Evolutionary conservation across 2,797 vertebrate species (phyloP).

Genomic region (Buceros bicornis): DNA sequence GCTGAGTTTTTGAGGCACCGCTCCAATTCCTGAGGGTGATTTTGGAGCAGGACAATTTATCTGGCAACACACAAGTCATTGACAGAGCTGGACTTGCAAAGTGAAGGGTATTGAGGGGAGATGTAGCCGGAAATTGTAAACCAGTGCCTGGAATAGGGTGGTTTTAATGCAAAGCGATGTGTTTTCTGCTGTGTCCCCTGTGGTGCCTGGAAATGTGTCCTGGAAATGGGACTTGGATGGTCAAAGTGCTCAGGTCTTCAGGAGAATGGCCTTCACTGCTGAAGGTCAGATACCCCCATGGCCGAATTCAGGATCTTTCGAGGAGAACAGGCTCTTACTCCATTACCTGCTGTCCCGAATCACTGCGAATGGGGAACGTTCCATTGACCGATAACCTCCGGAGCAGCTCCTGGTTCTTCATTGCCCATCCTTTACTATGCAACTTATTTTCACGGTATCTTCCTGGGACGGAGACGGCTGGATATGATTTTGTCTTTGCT

Average conservation of each 20-base stretch:
- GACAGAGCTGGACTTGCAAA: neutral
- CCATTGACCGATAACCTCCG: fast-evolving
- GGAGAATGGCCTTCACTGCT: neutral
- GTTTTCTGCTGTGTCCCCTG: neutral
- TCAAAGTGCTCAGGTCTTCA: neutral
- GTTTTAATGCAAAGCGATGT: neutral
- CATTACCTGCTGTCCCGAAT: neutral
- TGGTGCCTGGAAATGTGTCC: neutral
- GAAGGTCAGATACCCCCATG: neutral
- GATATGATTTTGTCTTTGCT: conserved; percentile 40
- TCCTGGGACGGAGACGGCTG: neutral
- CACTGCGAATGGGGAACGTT: fast-evolving
- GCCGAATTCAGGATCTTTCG: neutral
- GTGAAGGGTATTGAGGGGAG: neutral
- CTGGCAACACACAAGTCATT: neutral
- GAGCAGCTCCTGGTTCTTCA: neutral
- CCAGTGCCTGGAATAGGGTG: neutral
- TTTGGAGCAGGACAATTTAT: neutral
- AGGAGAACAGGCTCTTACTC: neutral
- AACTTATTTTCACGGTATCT: neutral
- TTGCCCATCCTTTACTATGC: conserved; percentile 4
- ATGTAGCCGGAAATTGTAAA: neutral
- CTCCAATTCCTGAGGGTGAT: neutral
- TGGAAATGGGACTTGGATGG: neutral
- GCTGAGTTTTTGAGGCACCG: neutral